A percentile compares a stretch with the other conserved stretches of the same genome.
Evolutionary conservation across 2,888 invertebrate species (phyloP).

Genomic region (Agrochola lychnidis): DNA sequence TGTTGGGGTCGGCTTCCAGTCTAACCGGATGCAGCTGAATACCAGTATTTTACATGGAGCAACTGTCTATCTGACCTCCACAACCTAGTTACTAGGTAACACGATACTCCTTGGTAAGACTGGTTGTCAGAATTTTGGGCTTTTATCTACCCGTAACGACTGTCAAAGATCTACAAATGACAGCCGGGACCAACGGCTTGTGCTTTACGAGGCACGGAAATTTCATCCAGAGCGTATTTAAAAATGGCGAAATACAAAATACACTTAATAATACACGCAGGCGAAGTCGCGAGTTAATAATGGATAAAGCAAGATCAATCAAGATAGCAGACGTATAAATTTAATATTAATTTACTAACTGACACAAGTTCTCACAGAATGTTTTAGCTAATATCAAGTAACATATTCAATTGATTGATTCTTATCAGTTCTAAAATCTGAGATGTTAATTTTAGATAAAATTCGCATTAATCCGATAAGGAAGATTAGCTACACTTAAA

Average conservation of each 20-base stretch:
- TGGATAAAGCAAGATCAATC: not conserved
- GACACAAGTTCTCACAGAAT: conserved; percentile 7
- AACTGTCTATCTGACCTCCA: too few species aligned
- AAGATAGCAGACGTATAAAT: not conserved
- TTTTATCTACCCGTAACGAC: too few species aligned
- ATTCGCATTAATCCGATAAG: conserved; percentile 6
- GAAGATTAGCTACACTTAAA: not conserved
- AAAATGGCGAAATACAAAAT: not conserved
- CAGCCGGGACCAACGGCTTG: not conserved
- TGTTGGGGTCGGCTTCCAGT: not conserved
- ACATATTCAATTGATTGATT: conserved; percentile 11
- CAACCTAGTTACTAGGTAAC: too few species aligned
- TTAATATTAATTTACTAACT: conserved; percentile 4
- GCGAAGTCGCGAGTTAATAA: too few species aligned
- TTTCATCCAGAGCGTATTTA: not conserved
- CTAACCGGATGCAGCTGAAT: too few species aligned
- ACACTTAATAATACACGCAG: too few species aligned
- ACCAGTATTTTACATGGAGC: too few species aligned
- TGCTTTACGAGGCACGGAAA: too few species aligned
- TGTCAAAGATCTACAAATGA: not conserved
- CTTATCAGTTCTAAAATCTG: conserved; percentile 36
- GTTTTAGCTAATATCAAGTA: conserved; percentile 8
- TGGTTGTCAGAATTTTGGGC: not conserved
- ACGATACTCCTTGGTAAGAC: not conserved
- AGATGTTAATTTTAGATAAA: conserved; percentile 21